These are phyloP conservation scores for Lanius ludovicianus DNA, from an alignment of 2,113 vertebrate species.

Conservation along the genomic window DNA sequence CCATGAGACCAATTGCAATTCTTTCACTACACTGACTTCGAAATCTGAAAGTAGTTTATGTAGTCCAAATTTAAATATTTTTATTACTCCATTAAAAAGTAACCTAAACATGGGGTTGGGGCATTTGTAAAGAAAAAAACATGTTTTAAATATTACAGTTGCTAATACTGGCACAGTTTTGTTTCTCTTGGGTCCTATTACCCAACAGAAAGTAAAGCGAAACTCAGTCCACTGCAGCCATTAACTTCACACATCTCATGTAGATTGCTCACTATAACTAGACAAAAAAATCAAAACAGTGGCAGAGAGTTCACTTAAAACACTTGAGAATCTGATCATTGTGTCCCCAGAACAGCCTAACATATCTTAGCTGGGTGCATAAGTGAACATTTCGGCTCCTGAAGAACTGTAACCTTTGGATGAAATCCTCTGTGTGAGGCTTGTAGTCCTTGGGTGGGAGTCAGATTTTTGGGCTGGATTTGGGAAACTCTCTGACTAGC, in stretches of 20 bases:
- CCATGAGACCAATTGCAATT: not conserved
- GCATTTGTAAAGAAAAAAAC: not conserved
- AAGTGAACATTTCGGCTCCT: not conserved
- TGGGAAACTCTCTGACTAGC: not conserved
- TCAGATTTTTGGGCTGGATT: not conserved
- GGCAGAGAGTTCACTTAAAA: not conserved
- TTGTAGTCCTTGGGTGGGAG: not conserved
- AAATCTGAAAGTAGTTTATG: not conserved
- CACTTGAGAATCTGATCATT: not conserved
- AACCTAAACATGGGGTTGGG: not conserved
- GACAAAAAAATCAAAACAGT: not conserved
- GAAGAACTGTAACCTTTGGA: not conserved
- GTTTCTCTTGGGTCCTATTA: not conserved
- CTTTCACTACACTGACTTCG: not conserved
- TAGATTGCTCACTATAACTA: not conserved
- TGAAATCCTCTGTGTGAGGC: not conserved
- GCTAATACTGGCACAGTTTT: not conserved
- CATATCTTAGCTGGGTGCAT: rapidly evolving
- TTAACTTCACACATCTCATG: not conserved
- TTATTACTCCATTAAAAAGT: not conserved
- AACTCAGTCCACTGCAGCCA: not conserved
- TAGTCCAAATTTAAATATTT: not conserved
- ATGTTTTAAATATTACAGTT: not conserved
- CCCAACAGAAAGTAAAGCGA: not conserved
- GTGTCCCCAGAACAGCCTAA: not conserved